phyloP scores from a whole-genome alignment of 1,140 invertebrate genomes.

The Samia ricini region DNA sequence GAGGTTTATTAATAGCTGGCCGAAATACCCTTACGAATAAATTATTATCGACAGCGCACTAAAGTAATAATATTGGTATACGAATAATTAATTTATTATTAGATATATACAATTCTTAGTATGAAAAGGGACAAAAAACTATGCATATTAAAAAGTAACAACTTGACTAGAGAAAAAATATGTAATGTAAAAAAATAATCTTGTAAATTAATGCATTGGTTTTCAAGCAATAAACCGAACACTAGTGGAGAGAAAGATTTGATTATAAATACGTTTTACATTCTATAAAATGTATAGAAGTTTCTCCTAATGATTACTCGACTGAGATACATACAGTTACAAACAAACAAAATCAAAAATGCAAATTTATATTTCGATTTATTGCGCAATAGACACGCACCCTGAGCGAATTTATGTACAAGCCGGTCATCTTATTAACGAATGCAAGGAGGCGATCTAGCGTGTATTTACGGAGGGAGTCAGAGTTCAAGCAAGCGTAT shows the following conservation, averaged over 20 bases:
- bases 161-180: neutral
- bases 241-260: no score
- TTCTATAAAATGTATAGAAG: no score
- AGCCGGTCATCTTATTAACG: neutral
- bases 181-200: neutral
- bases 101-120: neutral
- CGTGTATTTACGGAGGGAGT: neutral
- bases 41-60: conserved; percentile 2
- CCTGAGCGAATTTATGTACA: neutral
- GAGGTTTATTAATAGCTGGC: conserved; percentile 15
- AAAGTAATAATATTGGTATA: neutral
- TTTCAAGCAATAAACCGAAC: no score
- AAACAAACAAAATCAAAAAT: no score
- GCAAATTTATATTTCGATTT: no score
- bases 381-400: no score
- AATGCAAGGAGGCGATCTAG: neutral
- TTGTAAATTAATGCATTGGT: no score
- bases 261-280: no score
- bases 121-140: neutral
- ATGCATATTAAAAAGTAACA: neutral
- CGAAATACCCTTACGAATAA: conserved; percentile 17
- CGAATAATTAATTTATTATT: neutral
- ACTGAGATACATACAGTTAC: no score
- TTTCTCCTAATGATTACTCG: no score
- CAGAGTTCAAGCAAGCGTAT: neutral